Conservation (phyloP, 1,140 invertebrate species). For the Cephus cinctus region DNA sequence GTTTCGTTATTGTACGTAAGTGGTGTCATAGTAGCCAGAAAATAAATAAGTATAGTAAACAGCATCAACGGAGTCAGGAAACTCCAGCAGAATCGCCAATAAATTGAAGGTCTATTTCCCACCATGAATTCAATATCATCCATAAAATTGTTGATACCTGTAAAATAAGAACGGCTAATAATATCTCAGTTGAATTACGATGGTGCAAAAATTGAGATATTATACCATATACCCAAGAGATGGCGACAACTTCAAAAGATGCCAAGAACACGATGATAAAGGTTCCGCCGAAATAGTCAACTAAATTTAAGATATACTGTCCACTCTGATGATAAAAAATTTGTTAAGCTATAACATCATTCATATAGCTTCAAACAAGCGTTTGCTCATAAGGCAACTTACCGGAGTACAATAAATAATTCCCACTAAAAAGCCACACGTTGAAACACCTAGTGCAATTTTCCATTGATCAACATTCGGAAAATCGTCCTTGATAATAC, state of each 20-base stretch:
- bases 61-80: slow-evolving; percentile 71
- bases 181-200: no score
- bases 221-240: slow-evolving; percentile 82
- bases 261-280: slow-evolving; percentile 75
- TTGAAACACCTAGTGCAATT: slow-evolving; percentile 61
- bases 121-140: slow-evolving; percentile 72
- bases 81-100: slow-evolving; percentile 81
- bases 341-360: slow-evolving; percentile 48
- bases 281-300: slow-evolving; percentile 82
- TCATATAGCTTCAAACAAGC: slow-evolving; percentile 1
- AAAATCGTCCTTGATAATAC: slow-evolving; percentile 71
- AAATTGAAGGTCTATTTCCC: slow-evolving; percentile 64
- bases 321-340: slow-evolving; percentile 68
- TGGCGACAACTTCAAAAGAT: slow-evolving; percentile 66
- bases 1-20: slow-evolving; percentile 47
- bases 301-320: slow-evolving; percentile 77
- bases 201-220: no score
- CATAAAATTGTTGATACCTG: slow-evolving; percentile 62
- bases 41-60: slow-evolving; percentile 64
- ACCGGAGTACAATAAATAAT: slow-evolving; percentile 76
- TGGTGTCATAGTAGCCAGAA: slow-evolving; percentile 54
- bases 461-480: slow-evolving; percentile 62
- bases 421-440: slow-evolving; percentile 65
- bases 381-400: slow-evolving; percentile 33
- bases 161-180: slow-evolving; percentile 12